These are phyloP conservation scores for Otis tarda DNA, from an alignment of 2,113 vertebrate genomes.

Conservation along the genomic window DNA sequence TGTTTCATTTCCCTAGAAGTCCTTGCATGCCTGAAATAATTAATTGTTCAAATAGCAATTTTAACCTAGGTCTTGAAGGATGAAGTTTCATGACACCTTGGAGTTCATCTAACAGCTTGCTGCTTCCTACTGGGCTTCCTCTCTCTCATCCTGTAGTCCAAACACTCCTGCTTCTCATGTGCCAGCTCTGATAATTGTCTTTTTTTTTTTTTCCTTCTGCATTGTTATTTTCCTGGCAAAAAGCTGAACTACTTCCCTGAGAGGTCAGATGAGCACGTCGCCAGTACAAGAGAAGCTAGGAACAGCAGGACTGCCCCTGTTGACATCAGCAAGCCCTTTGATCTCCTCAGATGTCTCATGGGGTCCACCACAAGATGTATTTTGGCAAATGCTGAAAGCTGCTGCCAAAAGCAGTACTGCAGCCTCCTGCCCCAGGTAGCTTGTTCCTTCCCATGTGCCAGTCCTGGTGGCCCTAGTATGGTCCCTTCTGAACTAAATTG, in stretches of 20 bases:
- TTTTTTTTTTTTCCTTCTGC: neutral
- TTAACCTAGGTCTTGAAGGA: conserved; percentile 42
- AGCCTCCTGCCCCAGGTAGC: neutral
- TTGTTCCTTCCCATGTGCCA: rapidly evolving
- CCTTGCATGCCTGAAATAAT: conserved; percentile 47
- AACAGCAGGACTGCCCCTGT: neutral
- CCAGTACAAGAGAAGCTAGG: neutral
- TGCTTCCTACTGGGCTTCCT: conserved; percentile 33
- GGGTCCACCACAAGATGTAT: neutral
- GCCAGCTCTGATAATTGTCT: neutral
- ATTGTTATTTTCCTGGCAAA: neutral
- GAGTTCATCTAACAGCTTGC: conserved; percentile 46
- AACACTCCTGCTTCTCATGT: neutral
- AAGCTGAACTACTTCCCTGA: neutral
- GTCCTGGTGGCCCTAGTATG: neutral
- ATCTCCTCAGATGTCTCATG: neutral
- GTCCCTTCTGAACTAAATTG: neutral
- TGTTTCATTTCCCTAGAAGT: conserved; percentile 42
- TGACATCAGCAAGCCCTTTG: neutral
- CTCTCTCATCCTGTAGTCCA: conserved; percentile 9
- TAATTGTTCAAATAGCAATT: conserved; percentile 49
- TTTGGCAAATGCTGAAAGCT: neutral
- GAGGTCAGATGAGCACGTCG: neutral
- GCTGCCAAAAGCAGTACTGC: neutral
- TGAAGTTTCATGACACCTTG: conserved; percentile 26